These are phyloP conservation scores for Ricordea florida DNA, from an alignment of 92 coral and sea anemone species.

Conservation along the genomic window DNA sequence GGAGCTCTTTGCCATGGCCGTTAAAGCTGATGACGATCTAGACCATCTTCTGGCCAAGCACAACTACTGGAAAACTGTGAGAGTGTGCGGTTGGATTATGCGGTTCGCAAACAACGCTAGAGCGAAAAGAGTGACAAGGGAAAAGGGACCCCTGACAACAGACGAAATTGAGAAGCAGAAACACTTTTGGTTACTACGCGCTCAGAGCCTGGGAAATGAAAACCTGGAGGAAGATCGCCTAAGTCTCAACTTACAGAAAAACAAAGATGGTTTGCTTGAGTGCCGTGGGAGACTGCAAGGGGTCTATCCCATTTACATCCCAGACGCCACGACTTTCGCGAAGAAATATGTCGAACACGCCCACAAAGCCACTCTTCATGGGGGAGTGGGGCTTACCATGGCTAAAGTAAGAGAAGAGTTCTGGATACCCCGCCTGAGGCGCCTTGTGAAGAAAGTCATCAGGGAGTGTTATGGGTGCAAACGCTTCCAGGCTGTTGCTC, in stretches of 20 bases:
- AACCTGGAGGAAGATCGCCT: slow-evolving; percentile 42
- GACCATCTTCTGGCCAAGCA: slow-evolving; percentile 32
- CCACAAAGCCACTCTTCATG: slow-evolving; percentile 26
- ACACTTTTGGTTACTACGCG: slow-evolving; percentile 31
- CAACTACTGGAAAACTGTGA: slow-evolving; percentile 19
- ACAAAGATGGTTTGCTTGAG: slow-evolving; percentile 47
- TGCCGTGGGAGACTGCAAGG: slow-evolving; percentile 59
- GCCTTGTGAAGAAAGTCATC: not conserved
- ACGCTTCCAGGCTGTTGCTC: slow-evolving; percentile 6
- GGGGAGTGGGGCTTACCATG: slow-evolving; percentile 24
- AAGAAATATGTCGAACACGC: slow-evolving; percentile 9
- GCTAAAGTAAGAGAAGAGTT: slow-evolving; percentile 8
- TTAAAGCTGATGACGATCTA: slow-evolving; percentile 34
- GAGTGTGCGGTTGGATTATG: slow-evolving; percentile 36
- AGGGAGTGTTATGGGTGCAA: slow-evolving; percentile 8
- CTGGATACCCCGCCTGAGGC: slow-evolving; percentile 25
- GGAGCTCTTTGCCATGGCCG: slow-evolving; percentile 68
- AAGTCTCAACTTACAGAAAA: slow-evolving; percentile 39
- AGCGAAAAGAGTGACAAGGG: not conserved
- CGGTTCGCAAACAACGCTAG: slow-evolving; percentile 15
- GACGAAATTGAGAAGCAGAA: slow-evolving; percentile 44
- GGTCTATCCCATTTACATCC: slow-evolving; percentile 37
- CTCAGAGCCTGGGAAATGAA: slow-evolving; percentile 30
- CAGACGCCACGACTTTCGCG: slow-evolving; percentile 40
- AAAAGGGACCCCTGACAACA: slow-evolving; percentile 55